Evolutionary conservation across 1,140 invertebrate species (phyloP).

Genomic region (Eurosta solidaginis): DNA sequence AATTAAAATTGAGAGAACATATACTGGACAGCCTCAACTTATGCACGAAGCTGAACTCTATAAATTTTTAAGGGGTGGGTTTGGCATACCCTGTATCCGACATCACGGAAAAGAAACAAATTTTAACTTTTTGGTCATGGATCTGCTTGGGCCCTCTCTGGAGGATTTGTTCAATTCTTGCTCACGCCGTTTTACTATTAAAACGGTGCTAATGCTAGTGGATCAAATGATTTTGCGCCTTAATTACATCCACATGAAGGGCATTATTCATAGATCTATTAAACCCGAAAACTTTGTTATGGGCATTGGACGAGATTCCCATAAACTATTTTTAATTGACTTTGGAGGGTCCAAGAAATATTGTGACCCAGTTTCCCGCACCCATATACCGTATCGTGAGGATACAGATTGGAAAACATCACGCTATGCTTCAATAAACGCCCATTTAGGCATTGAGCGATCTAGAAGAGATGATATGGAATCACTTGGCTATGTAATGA

Average conservation of each 20-base stretch:
- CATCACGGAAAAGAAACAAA: too few relatives aligned
- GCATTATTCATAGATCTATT: constrained; percentile 95
- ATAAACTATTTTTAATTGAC: constrained; percentile 96
- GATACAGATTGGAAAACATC: constrained; percentile 97
- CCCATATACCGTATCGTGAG: constrained; percentile 92
- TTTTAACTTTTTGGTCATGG: too few relatives aligned
- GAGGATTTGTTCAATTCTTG: too few relatives aligned
- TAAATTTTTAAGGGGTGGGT: too few relatives aligned
- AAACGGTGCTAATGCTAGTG: too few relatives aligned
- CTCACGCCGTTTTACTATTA: too few relatives aligned
- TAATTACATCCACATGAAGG: constrained; percentile 94
- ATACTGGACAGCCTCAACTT: too few relatives aligned
- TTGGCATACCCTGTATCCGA: too few relatives aligned
- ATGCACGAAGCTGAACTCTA: too few relatives aligned
- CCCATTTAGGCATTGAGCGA: constrained; percentile 91
- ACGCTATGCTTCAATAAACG: constrained; percentile 96
- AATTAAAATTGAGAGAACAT: too few relatives aligned
- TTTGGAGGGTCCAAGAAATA: constrained; percentile 97
- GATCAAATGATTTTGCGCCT: too few relatives aligned
- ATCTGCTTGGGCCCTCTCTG: too few relatives aligned
- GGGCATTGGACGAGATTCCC: constrained; percentile 94
- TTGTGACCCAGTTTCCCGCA: constrained; percentile 81
- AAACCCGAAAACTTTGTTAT: constrained; percentile 98
- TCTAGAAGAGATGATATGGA: constrained; percentile 95
- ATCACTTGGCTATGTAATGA: constrained; percentile 93